Base-by-base conservation (phyloP, 2,888 invertebrate species). In the Punctoribates punctum region DNA sequence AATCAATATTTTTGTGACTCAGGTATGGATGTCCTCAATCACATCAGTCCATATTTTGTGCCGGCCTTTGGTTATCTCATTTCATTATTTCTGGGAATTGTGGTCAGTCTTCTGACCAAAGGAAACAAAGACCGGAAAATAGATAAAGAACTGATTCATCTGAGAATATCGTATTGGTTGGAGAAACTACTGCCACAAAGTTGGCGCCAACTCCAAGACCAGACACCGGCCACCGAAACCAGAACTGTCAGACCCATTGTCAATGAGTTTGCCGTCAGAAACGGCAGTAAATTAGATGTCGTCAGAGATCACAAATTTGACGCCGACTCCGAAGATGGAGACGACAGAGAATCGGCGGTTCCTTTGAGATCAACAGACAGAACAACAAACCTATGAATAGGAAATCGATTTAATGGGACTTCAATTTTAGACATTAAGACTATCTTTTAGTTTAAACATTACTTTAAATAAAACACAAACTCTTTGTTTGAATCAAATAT, bases 101-200 rank as follows among this genome's bases (percentile, higher is more conserved):
- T 75, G 1, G 29, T 77, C 11, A 77, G 77, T 67, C 15, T 65
- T 38, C 20, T 17, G 46, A 65, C 65, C 8, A 51, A 29, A n/a
- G 48, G 48, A 8, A 62, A 62, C 51, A 46, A 42, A 65, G 38
- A 81, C 78, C 38, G 38, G 25, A 42, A 20, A 17, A 9, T 72
- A 25, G 72, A 72, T 11, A 23, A 48, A 15, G 46, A 72, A 25
- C 11, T 72, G 20, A 20, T 72, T 46, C 15, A 48, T 9, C n/a
- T n/a, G n/a, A n/a, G n/a, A n/a, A n/a, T n/a, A n/a, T n/a, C n/a
- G n/a, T n/a, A n/a, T n/a, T n/a, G n/a, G n/a, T n/a, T 72, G 11
- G 72, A 72, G 17, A 72, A 48, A 72, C 5, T 72, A 2, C n/a
- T 72, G 20, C 72, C 72, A 0, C 46, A 72, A 25, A 72, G 27